Base-by-base conservation (phyloP, 1,140 invertebrate species). In the Ephestia elutella region DNA sequence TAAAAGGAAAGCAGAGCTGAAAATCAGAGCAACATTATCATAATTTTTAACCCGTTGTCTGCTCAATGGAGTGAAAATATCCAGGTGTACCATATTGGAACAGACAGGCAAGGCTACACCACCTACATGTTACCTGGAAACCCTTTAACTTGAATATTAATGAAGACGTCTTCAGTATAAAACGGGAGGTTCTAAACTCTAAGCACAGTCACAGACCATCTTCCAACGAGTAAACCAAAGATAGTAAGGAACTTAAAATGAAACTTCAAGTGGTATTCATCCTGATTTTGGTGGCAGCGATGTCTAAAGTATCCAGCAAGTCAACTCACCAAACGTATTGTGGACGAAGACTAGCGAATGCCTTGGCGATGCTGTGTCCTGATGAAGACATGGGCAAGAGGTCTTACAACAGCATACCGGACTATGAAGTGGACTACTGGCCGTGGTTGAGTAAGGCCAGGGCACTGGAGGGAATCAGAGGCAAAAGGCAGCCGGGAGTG, bases 401-500 rank as follows among this genome's bases (percentile, higher is more conserved):
- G 11, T 48, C 54, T 2, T 53, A 15, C 20, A 53, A 53, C 19
- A 53, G 50, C n/a, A 25, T 56, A 5, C 11, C 19, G 17, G 54
- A 20, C 18, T 50, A 51, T 9, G 54, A 61, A 13, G 28, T 20
- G 9, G 49, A 48, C 18, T 38, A 49, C 54, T 61, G 59, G 54
- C 50, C 50, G 2, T 50, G 54, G 49, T 2, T 56, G 19, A 25
- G 28, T 0, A 49, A 28, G 20, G 21, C 11, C 17, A 44, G 13
- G 4, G 25, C 59, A 3, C 30, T 56, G 19, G 50, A 53, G 17
- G n/a, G 48, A 5, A 28, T 51, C 3, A 15, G 55, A 9, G 59
- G 59, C 13, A 61, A 61, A 32, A 38, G 59, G 1, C 50, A 53
- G 21, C 20, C 20, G 4, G 50, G 35, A 17, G 54, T 60, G 10